Evolutionary conservation across 2,797 vertebrate species (phyloP), one percentile per base, ranked within the genome.

Genomic region (Pseudochirops corinnae): DNA sequence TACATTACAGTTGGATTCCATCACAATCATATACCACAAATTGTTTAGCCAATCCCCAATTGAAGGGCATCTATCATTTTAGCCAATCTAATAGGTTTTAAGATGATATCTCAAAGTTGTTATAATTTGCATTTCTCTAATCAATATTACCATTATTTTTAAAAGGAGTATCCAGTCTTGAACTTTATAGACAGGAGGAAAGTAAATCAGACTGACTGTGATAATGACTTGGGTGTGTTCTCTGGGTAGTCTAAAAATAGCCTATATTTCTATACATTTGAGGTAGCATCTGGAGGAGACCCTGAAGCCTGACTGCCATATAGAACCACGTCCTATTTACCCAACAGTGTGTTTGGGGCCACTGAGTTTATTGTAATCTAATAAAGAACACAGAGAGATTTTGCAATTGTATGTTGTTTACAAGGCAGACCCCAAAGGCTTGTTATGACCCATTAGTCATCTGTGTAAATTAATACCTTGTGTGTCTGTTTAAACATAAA

Each of bases 301-400:
- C 1, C 21, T 46, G 56, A 55, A 90, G 90, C 3, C 91, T n/a
- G 67, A 46, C n/a, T 46, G 2, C 52, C 0, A 0, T 33, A 31
- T 60, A 87, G 57, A 13, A 82, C n/a, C 21, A 82, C 46, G 39
- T 24, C 82, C n/a, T 56, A 11, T 55, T 58, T 87, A 94, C 90
- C n/a, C 31, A 24, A 0, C 14, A 26, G 2, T 26, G 29, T 5
- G 90, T 0, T 67, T 67, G 92, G 55, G 93, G 95, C 96, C 53
- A 16, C 12, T 91, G 62, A 91, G n/a, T n/a, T 90, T 31, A 46
- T 91, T 94, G 93, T 95, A 94, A 94, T 55, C 82, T 53, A 94
- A 95, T 95, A 90, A 94, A 95, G 50, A 5, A 55, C 57, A 57
- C 0, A 4, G 56, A 91, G 90, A 87, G 67, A 93, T 92, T 94